Conservation (phyloP, 2,113 vertebrate species). For the Oplegnathus fasciatus region DNA sequence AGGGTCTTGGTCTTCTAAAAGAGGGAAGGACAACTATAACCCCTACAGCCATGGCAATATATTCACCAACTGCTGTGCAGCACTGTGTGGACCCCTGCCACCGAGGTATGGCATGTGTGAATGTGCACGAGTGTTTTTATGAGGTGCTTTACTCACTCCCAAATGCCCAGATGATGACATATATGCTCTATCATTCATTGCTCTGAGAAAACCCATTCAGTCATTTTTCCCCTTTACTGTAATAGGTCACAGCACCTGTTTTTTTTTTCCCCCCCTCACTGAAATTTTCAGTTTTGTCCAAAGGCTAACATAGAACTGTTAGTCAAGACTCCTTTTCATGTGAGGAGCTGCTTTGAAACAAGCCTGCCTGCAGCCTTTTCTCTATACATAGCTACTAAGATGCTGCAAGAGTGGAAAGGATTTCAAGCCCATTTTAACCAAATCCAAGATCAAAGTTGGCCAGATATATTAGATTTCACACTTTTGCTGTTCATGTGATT, state of each 20-base stretch:
- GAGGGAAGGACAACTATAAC: conserved; percentile 98
- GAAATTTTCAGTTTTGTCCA: conserved; percentile 43
- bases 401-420: conserved; percentile 36
- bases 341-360: conserved; percentile 59
- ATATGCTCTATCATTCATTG: not conserved
- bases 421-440: conserved; percentile 65
- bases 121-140: conserved; percentile 12
- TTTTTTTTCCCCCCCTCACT: not conserved
- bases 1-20: conserved; percentile 98
- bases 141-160: not conserved
- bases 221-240: conserved; percentile 5
- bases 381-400: conserved; percentile 54
- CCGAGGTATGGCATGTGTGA: conserved; percentile 88
- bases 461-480: conserved; percentile 60
- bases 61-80: conserved; percentile 96
- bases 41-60: conserved; percentile 98
- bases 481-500: conserved; percentile 55
- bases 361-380: conserved; percentile 54
- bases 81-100: conserved; percentile 95
- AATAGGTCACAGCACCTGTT: conserved; percentile 22
- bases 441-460: conserved; percentile 70
- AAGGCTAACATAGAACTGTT: conserved; percentile 46
- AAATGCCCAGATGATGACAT: conserved; percentile 8
- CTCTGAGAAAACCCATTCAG: not conserved
- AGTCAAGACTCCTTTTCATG: conserved; percentile 54